A percentile compares a stretch with the other conserved stretches of the same genome.
Conservation (phyloP, 1,140 invertebrate species). For the Drosophila ogumai region DNA sequence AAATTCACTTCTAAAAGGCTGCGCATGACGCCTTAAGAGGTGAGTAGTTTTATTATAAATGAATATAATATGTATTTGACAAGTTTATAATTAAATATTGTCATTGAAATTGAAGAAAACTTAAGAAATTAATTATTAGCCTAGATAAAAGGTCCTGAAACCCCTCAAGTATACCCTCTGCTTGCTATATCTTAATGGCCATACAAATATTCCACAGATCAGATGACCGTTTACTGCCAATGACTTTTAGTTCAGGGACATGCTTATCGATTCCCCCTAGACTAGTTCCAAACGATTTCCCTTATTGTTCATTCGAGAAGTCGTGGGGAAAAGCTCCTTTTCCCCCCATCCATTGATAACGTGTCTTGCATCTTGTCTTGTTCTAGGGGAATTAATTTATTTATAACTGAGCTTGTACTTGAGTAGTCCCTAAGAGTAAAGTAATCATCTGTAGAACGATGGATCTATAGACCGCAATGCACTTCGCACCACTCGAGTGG, state of each 20-base stretch:
- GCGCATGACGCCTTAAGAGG: background rate
- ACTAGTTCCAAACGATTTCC: background rate
- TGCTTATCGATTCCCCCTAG: slow-evolving; percentile 14
- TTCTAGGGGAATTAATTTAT: slow-evolving; percentile 53
- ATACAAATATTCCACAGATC: slow-evolving; percentile 7
- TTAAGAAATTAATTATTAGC: background rate
- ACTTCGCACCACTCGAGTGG: slow-evolving; percentile 56
- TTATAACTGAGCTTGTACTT: slow-evolving; percentile 53
- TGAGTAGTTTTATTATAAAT: background rate
- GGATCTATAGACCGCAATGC: slow-evolving; percentile 37
- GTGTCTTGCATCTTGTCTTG: slow-evolving; percentile 4
- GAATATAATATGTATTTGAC: too few relatives aligned
- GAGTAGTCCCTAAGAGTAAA: slow-evolving; percentile 15
- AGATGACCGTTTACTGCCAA: slow-evolving; percentile 23
- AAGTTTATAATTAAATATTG: background rate
- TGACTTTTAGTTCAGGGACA: slow-evolving; percentile 1
- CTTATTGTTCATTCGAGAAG: slow-evolving; percentile 3
- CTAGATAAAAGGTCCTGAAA: background rate
- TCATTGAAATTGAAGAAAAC: background rate
- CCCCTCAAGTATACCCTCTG: background rate
- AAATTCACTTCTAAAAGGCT: background rate
- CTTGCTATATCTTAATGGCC: background rate
- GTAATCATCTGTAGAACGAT: slow-evolving; percentile 23
- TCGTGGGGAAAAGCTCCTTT: slow-evolving; percentile 10
- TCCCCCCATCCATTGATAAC: background rate